phyloP scores from a whole-genome alignment of 2,888 invertebrate genomes.

The Tetheella fluctuosa region DNA sequence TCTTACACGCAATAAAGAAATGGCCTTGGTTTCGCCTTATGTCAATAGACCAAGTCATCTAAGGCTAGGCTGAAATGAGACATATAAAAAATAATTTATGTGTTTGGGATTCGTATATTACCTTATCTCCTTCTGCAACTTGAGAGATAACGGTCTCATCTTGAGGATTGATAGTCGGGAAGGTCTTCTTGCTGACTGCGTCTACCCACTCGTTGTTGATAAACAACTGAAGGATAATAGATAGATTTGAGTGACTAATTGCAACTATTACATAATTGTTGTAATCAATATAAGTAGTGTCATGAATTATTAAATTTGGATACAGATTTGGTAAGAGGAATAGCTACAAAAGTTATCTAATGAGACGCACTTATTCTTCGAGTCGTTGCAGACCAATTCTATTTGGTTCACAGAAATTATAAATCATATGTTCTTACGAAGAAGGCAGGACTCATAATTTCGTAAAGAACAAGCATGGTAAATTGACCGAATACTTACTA shows the following conservation, averaged over 20 bases:
- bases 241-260: background rate
- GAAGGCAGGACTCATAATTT: no score
- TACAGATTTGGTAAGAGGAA: background rate
- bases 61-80: background rate
- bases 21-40: background rate
- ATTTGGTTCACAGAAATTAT: no score
- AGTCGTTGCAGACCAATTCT: no score
- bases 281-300: no score
- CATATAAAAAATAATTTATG: no score
- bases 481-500: no score
- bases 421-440: no score
- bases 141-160: conserved; percentile 89
- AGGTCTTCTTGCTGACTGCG: conserved; percentile 92
- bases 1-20: background rate
- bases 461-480: no score
- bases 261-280: background rate
- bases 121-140: conserved; percentile 93
- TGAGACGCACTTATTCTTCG: no score
- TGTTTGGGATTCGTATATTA: conserved; percentile 49
- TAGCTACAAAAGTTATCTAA: no score
- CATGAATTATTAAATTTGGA: background rate
- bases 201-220: conserved; percentile 92
- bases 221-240: conserved; percentile 84
- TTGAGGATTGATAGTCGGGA: conserved; percentile 91
- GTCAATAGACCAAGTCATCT: background rate